Percentiles rank a stretch among this genome's conserved stretches.
phyloP scores from a whole-genome alignment of 1,140 invertebrate species.

The Stenopsyche tienmushanensis region DNA sequence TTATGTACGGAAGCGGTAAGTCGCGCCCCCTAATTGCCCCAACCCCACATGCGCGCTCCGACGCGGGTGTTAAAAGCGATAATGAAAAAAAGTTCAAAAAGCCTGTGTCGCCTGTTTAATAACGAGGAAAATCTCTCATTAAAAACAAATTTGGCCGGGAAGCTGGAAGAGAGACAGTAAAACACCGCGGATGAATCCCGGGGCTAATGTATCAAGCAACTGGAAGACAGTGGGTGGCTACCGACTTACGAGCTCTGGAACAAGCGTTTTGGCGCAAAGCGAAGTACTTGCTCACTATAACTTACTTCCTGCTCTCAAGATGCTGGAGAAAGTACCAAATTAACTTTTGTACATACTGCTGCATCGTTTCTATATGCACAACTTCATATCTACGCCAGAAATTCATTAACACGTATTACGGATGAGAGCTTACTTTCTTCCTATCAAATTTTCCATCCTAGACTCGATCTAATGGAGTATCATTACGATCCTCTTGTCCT shows the following conservation, averaged over 20 bases:
- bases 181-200: too few relatives aligned
- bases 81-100: constrained; percentile 25
- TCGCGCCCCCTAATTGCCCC: neutral
- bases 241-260: neutral
- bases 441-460: too few relatives aligned
- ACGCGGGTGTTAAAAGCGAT: constrained; percentile 7
- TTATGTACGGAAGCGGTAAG: too few relatives aligned
- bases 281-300: neutral
- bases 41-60: neutral
- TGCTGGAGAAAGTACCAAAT: constrained; percentile 14
- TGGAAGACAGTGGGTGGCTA: constrained; percentile 8
- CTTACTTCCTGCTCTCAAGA: neutral
- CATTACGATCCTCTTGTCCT: too few relatives aligned
- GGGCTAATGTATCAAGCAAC: constrained; percentile 38
- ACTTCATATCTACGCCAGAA: too few relatives aligned
- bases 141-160: constrained; percentile 41
- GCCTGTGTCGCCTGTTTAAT: constrained; percentile 37
- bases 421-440: too few relatives aligned
- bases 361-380: too few relatives aligned
- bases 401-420: too few relatives aligned
- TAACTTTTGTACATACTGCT: neutral
- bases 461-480: too few relatives aligned
- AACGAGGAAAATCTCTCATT: constrained; percentile 42
- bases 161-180: neutral
- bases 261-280: neutral